Evolutionary conservation across 2,888 invertebrate species (phyloP), one percentile per base, ranked within the genome.

Genomic region (Julus scandinavius): DNA sequence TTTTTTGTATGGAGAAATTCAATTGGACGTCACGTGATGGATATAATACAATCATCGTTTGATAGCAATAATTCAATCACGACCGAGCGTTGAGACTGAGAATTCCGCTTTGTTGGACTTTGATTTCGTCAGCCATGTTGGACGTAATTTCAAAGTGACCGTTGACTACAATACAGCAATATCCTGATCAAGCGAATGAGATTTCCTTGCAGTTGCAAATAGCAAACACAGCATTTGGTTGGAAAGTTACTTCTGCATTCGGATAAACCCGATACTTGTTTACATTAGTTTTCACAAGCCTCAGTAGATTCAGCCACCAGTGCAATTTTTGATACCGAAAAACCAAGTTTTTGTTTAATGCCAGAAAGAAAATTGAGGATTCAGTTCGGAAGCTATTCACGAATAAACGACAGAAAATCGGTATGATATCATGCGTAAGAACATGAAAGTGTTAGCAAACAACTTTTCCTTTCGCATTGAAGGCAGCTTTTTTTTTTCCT

Each of bases 241-340:
- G 72, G 29, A 72, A 29, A 29, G 72, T 72, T 72, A 72, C 29
- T 29, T 72, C 29, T 29, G 20, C 7, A 11, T 9, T 20, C 5
- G 72, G 72, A 72, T 72, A 11, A 72, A 72, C 72, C 29, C 3
- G 72, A 72, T 72, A 29, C 29, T 29, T 72, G 72, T 72, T 72
- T 72, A 72, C 72, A 72, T 29, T 72, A 72, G 63, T 72, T 72
- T 72, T 29, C 72, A 72, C 72, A 72, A 72, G 72, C 72, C 29
- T 13, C 29, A 72, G 72, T 72, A 11, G 29, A 72, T 72, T 72
- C 11, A n/a, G 72, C 29, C 20, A 72, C 29, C 72, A 29, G 72
- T 72, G 72, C 72, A 29, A 72, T 72, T 72, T 72, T 72, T 72
- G 72, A 9, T 29, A 29, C 7, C 20, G 4, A 15, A 58, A 6